Conservation (phyloP, 2,888 invertebrate genomes). For the Physocephala rufipes region DNA sequence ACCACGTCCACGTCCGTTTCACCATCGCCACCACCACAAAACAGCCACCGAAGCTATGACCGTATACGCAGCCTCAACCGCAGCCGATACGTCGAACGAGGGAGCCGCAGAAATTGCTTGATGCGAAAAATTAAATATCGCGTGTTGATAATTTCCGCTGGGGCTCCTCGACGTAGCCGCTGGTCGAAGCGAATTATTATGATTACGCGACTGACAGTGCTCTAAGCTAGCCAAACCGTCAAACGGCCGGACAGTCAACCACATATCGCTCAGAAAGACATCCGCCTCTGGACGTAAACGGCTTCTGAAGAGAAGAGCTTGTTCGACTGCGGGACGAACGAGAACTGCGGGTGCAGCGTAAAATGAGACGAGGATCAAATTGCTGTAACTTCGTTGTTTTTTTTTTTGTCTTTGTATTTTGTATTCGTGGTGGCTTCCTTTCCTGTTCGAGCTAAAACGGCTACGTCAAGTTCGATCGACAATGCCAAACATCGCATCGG, state of each 20-base stretch:
- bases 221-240: constrained; percentile 11
- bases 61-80: no score
- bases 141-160: constrained; percentile 40
- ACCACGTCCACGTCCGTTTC: constrained; percentile 20
- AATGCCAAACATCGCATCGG: constrained; percentile 17
- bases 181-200: constrained; percentile 37
- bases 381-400: constrained; percentile 15
- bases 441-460: constrained; percentile 1
- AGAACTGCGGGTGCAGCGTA: neutral
- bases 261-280: neutral
- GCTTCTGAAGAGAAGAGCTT: no score
- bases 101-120: constrained; percentile 36
- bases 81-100: constrained; percentile 25
- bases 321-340: no score
- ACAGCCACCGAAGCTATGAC: no score
- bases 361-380: constrained; percentile 29
- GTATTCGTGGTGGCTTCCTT: neutral
- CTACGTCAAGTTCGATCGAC: constrained; percentile 11
- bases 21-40: neutral
- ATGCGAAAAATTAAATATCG: constrained; percentile 39
- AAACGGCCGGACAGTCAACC: neutral
- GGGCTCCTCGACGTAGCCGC: constrained; percentile 31
- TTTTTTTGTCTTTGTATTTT: no score
- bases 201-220: constrained; percentile 36
- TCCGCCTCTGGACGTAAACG: neutral